A percentile compares a stretch with the other conserved stretches of the same genome.
Conservation (phyloP, 2,888 invertebrate species). For the Eurytoma adleriae region DNA sequence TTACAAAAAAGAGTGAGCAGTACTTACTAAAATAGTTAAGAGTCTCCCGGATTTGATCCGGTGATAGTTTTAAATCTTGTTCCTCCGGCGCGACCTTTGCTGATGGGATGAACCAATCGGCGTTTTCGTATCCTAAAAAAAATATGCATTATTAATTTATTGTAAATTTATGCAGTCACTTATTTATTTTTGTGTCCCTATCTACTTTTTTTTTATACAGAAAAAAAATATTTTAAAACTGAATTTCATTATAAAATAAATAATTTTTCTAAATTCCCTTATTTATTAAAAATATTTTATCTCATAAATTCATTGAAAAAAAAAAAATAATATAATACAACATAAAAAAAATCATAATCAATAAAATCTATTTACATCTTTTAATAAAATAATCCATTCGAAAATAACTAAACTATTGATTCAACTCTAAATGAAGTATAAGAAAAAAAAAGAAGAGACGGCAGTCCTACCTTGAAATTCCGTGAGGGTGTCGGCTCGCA, state of each 20-base stretch:
- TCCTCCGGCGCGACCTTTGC: conserved; percentile 87
- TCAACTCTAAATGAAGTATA: not conserved
- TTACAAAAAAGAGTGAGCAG: conserved; percentile 28
- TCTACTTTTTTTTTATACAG: too few relatives aligned
- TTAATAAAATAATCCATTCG: too few relatives aligned
- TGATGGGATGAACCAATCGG: conserved; percentile 95
- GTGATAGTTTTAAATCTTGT: conserved; percentile 88
- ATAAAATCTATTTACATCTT: too few relatives aligned
- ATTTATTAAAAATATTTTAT: too few relatives aligned
- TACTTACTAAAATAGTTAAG: conserved; percentile 98
- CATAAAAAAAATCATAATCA: too few relatives aligned
- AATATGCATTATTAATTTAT: conserved; percentile 7
- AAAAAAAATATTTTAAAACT: too few relatives aligned
- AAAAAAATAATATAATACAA: too few relatives aligned
- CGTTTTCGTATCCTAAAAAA: conserved; percentile 89
- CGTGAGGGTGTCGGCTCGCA: conserved; percentile 95
- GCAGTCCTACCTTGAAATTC: conserved; percentile 87
- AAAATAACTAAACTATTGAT: too few relatives aligned
- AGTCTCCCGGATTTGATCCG: conserved; percentile 96
- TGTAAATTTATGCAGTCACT: not conserved
- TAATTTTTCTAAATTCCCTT: too few relatives aligned
- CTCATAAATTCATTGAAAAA: too few relatives aligned
- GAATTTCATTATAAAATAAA: too few relatives aligned
- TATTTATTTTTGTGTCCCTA: too few relatives aligned
- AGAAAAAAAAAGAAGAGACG: not conserved